phyloP scores from a whole-genome alignment of 2,113 vertebrate species.

The Hepsetus odoe region DNA sequence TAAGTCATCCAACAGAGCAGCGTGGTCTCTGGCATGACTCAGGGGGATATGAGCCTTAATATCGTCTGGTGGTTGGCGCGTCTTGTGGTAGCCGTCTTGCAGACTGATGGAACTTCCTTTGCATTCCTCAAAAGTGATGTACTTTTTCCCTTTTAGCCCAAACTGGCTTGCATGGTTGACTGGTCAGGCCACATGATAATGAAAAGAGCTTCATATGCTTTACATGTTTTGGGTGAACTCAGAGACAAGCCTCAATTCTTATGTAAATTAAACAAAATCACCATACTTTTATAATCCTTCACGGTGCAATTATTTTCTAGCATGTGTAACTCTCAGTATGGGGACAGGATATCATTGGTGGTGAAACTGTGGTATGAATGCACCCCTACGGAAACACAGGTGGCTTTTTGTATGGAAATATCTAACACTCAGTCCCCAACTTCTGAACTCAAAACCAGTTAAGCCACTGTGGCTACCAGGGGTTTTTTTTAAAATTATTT shows the following conservation, averaged over 20 bases:
- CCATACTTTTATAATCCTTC: too few species aligned
- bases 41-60: conserved; percentile 43
- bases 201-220: not conserved
- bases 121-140: conserved; percentile 65
- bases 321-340: not conserved
- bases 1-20: conserved; percentile 35
- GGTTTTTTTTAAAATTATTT: not conserved
- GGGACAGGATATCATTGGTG: conserved; percentile 11
- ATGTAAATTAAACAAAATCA: too few species aligned
- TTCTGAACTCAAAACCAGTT: conserved; percentile 10
- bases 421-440: not conserved
- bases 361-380: conserved; percentile 18
- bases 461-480: not conserved
- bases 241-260: too few species aligned
- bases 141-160: conserved; percentile 53
- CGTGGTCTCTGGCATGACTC: conserved; percentile 42
- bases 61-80: conserved; percentile 57
- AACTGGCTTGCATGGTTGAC: conserved; percentile 29
- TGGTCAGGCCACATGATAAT: conserved; percentile 6
- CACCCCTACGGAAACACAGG: not conserved
- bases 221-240: not conserved
- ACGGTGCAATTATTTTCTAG: too few species aligned
- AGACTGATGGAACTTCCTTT: conserved; percentile 56
- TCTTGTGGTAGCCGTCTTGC: conserved; percentile 57
- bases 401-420: not conserved